phyloP scores from a whole-genome alignment of 2,888 invertebrate species.

The Rhaphigaster nebulosa region DNA sequence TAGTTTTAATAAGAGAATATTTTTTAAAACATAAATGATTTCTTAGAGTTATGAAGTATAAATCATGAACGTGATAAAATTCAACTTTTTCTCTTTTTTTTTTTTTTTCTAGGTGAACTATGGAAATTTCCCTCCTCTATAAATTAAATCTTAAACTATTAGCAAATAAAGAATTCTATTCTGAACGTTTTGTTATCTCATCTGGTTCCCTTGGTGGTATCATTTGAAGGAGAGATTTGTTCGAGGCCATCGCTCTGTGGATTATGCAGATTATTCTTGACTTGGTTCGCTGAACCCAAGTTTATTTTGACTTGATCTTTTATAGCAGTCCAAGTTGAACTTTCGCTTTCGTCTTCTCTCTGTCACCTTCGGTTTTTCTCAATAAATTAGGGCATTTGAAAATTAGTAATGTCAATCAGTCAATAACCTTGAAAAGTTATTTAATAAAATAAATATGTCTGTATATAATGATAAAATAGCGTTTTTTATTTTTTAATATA shows the following conservation, averaged over 20 bases:
- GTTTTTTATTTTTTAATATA: not conserved
- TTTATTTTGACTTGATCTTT: constrained; percentile 46
- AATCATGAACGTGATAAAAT: too few species aligned
- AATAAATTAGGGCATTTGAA: not conserved
- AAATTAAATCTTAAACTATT: constrained; percentile 10
- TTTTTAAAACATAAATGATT: too few species aligned
- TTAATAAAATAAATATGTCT: not conserved
- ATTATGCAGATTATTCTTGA: constrained; percentile 43
- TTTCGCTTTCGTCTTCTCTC: not conserved
- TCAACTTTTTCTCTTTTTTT: not conserved
- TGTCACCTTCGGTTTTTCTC: not conserved
- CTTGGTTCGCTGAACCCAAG: constrained; percentile 49
- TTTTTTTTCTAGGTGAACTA: not conserved
- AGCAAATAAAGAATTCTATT: not conserved
- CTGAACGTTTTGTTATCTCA: not conserved
- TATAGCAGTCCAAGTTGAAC: not conserved
- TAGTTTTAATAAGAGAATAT: too few species aligned
- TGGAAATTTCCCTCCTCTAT: not conserved
- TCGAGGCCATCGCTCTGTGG: constrained; percentile 23
- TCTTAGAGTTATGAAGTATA: too few species aligned
- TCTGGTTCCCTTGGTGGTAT: not conserved
- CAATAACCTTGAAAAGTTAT: not conserved
- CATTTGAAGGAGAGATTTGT: not conserved
- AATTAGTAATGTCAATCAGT: not conserved
- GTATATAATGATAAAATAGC: too few species aligned